A percentile compares a stretch with the other conserved stretches of the same genome.
Evolutionary conservation across 1,140 invertebrate species (phyloP).

Genomic region (Drosophila equinoxialis): DNA sequence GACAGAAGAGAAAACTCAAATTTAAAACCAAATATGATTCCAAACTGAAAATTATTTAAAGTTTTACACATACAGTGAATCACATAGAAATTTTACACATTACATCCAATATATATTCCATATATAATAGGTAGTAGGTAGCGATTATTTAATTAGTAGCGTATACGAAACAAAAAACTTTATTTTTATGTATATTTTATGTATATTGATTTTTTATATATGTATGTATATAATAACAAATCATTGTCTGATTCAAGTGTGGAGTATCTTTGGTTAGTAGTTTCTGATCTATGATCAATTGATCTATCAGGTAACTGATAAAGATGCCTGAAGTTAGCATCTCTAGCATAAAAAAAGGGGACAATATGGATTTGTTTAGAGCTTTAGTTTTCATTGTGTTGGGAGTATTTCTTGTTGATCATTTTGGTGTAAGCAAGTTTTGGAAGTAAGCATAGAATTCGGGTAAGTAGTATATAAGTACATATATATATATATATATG

Average conservation of each 20-base stretch:
- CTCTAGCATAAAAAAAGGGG: not conserved
- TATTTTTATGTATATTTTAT: slow-evolving; percentile 55
- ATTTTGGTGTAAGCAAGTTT: not conserved
- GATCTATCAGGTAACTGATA: not conserved
- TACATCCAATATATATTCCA: slow-evolving; percentile 83
- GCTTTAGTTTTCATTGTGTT: not conserved
- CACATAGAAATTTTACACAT: slow-evolving; percentile 82
- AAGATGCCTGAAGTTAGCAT: not conserved
- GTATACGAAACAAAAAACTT: slow-evolving; percentile 65
- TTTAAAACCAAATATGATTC: slow-evolving; percentile 10
- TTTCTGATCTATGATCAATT: slow-evolving; percentile 32
- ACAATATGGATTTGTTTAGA: not conserved
- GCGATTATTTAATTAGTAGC: slow-evolving; percentile 75
- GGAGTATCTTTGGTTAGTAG: slow-evolving; percentile 31
- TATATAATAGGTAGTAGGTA: slow-evolving; percentile 73
- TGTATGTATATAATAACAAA: slow-evolving; percentile 22
- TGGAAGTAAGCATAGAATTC: not conserved
- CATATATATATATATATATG: not conserved
- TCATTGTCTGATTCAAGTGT: slow-evolving; percentile 34
- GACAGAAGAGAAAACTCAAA: slow-evolving; percentile 25
- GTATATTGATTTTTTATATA: slow-evolving; percentile 39
- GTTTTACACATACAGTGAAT: slow-evolving; percentile 82
- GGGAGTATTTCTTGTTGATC: not conserved
- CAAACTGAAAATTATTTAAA: slow-evolving; percentile 39
- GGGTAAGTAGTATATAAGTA: not conserved